phyloP scores from a whole-genome alignment of 2,797 vertebrate species.

The Platyrinchus mystaceus region DNA sequence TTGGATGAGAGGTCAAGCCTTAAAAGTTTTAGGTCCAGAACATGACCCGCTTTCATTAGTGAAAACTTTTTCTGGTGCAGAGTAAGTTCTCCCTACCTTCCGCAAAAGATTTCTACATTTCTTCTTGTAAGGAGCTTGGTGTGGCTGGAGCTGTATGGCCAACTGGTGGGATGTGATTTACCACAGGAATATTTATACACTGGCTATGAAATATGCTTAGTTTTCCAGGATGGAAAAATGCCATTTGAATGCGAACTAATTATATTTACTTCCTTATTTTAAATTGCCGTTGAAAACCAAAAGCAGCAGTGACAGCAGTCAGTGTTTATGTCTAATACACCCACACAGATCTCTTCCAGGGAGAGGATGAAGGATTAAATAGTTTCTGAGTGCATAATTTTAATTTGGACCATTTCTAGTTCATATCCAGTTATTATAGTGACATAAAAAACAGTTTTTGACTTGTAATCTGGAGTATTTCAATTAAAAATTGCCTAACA shows the following conservation, averaged over 20 bases:
- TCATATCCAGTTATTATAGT: neutral
- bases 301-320: neutral
- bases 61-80: neutral
- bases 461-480: neutral
- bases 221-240: neutral
- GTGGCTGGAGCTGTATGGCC: neutral
- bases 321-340: neutral
- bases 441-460: neutral
- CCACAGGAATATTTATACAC: neutral
- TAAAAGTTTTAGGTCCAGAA: neutral
- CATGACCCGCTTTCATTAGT: fast-evolving
- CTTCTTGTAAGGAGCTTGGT: neutral
- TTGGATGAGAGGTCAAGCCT: neutral
- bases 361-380: neutral
- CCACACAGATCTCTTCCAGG: neutral
- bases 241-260: neutral
- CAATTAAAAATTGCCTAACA: neutral
- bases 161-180: neutral
- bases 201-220: neutral
- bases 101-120: neutral
- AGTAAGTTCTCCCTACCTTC: neutral
- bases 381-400: neutral
- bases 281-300: neutral
- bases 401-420: neutral
- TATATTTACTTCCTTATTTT: neutral